Conservation (phyloP, 2,113 vertebrate genomes). For the Alectura lathami region DNA sequence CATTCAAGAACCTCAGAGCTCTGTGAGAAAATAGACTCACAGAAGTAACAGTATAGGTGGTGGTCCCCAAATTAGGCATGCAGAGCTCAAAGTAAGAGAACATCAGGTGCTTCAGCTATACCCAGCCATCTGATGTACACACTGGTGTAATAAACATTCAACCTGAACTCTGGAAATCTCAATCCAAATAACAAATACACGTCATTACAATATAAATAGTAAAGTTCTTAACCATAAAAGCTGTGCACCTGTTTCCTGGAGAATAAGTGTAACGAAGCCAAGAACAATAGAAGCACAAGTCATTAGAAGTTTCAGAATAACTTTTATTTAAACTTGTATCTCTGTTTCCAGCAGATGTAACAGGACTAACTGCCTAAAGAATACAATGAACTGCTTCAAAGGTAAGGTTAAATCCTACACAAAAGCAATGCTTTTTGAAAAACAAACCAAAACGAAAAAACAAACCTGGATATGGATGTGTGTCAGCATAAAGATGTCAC, state of each 20-base stretch:
- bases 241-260: constrained; percentile 50
- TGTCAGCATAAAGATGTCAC: fast-evolving
- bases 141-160: not conserved
- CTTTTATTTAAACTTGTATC: constrained; percentile 51
- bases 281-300: constrained; percentile 54
- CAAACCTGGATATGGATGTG: not conserved
- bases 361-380: constrained; percentile 29
- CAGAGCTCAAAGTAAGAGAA: not conserved
- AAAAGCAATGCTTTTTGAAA: not conserved
- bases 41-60: not conserved
- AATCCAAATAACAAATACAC: not conserved
- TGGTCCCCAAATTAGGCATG: not conserved
- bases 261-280: not conserved
- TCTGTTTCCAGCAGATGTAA: constrained; percentile 35
- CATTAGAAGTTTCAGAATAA: constrained; percentile 17
- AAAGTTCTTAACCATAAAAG: not conserved
- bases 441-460: not conserved
- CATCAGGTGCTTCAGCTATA: not conserved
- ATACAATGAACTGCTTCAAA: constrained; percentile 7
- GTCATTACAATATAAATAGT: not conserved
- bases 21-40: not conserved
- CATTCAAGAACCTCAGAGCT: not conserved
- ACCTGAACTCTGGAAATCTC: not conserved
- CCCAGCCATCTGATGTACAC: not conserved
- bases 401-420: not conserved